phyloP scores from a whole-genome alignment of 2,888 invertebrate genomes.

The Doris montereyensis region DNA sequence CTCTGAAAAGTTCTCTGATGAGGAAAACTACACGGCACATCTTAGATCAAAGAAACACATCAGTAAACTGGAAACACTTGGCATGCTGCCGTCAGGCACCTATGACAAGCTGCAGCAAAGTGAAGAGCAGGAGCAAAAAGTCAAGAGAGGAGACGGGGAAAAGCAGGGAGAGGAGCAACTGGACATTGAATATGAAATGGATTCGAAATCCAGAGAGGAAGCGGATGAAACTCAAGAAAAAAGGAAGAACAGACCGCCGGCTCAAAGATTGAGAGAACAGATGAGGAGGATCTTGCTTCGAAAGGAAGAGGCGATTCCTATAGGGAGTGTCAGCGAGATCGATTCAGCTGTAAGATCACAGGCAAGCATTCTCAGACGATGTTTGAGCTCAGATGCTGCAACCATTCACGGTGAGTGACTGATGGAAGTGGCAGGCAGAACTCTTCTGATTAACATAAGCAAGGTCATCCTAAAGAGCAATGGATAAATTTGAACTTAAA shows the following conservation, averaged over 20 bases:
- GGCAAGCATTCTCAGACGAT: too few relatives aligned
- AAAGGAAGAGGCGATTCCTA: too few relatives aligned
- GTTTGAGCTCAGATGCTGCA: too few relatives aligned
- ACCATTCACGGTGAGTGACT: too few relatives aligned
- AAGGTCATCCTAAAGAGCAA: too few relatives aligned
- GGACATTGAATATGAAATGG: neutral
- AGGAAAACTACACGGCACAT: conserved; percentile 75
- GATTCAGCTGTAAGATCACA: too few relatives aligned
- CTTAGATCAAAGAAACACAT: conserved; percentile 96
- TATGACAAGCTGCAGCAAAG: conserved; percentile 88
- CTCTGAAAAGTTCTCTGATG: conserved; percentile 9
- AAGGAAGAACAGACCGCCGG: neutral
- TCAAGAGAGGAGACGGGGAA: neutral
- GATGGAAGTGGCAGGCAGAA: too few relatives aligned
- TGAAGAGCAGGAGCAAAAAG: neutral
- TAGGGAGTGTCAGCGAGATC: too few relatives aligned
- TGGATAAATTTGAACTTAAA: too few relatives aligned
- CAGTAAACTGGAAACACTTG: conserved; percentile 91
- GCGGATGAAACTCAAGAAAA: neutral
- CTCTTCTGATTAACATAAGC: too few relatives aligned
- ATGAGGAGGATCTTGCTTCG: neutral
- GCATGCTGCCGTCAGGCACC: conserved; percentile 93
- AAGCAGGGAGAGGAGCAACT: conserved; percentile 1
- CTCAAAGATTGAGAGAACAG: neutral
- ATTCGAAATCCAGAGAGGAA: neutral